phyloP scores from a whole-genome alignment of 2,113 vertebrate species.

The Muntiacus reevesi region DNA sequence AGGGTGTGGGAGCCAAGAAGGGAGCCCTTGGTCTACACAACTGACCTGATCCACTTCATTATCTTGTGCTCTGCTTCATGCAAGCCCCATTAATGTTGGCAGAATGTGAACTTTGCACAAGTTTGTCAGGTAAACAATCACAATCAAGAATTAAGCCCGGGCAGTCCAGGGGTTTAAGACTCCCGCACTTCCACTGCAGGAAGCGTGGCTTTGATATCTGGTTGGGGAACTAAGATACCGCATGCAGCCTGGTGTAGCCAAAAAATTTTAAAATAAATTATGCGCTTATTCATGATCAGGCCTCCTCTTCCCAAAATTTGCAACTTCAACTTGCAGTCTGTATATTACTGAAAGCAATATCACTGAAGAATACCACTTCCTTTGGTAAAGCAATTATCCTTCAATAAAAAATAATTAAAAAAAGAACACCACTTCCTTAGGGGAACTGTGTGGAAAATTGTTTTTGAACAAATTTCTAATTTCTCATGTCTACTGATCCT shows the following conservation, averaged over 20 bases:
- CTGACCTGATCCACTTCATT: neutral
- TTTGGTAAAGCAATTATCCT: neutral
- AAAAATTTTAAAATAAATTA: neutral
- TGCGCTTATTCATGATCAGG: neutral
- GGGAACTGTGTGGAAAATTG: neutral
- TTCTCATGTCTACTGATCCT: neutral
- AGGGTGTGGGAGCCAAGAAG: neutral
- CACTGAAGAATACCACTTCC: neutral
- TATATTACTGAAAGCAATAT: neutral
- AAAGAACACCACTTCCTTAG: neutral
- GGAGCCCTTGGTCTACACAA: neutral
- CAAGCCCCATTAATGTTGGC: neutral
- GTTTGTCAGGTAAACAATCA: neutral
- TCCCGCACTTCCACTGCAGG: neutral
- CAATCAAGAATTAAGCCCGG: neutral
- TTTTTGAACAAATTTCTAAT: neutral
- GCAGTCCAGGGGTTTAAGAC: neutral
- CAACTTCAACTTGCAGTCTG: neutral
- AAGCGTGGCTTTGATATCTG: neutral
- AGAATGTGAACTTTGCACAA: neutral
- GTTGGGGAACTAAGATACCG: neutral
- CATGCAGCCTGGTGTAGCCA: neutral
- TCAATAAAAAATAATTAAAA: neutral
- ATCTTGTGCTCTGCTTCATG: neutral
- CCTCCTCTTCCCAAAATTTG: neutral